phyloP scores from a whole-genome alignment of 2,888 invertebrate genomes.

The Drosophila formosana region DNA sequence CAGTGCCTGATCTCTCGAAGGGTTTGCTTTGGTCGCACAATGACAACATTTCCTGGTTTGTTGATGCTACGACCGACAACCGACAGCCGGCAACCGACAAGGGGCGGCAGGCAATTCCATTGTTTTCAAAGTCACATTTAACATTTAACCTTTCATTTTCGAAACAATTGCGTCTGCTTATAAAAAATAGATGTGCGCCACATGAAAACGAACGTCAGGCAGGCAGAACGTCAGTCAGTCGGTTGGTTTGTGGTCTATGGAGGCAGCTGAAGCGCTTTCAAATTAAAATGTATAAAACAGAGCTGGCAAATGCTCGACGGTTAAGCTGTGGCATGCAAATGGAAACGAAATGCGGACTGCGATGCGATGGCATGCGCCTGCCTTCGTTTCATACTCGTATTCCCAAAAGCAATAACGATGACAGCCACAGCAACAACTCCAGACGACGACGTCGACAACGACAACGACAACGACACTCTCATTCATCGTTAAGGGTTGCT shows the following conservation, averaged over 20 bases:
- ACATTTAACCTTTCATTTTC: slow-evolving; percentile 82
- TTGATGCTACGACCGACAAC: slow-evolving; percentile 22
- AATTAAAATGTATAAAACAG: slow-evolving; percentile 76
- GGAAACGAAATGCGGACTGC: slow-evolving; percentile 32
- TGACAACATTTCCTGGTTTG: slow-evolving; percentile 72
- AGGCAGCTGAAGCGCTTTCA: slow-evolving; percentile 54
- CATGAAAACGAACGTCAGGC: slow-evolving; percentile 59
- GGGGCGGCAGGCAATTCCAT: slow-evolving; percentile 35
- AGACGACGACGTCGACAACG: slow-evolving; percentile 20
- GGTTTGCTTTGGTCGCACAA: slow-evolving; percentile 43
- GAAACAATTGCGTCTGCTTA: slow-evolving; percentile 81
- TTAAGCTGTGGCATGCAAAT: slow-evolving; percentile 51
- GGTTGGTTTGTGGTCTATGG: slow-evolving; percentile 17
- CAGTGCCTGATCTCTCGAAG: slow-evolving; percentile 61
- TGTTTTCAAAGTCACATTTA: slow-evolving; percentile 79
- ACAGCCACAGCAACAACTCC: slow-evolving; percentile 42
- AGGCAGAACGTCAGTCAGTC: slow-evolving; percentile 31
- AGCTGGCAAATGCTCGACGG: slow-evolving; percentile 14
- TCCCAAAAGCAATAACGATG: slow-evolving; percentile 80
- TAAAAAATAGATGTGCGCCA: slow-evolving; percentile 75
- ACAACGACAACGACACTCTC: slow-evolving; percentile 28
- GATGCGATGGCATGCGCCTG: slow-evolving; percentile 59
- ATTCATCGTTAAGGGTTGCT: slow-evolving; percentile 55
- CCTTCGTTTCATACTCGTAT: slow-evolving; percentile 64
- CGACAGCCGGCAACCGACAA: background rate